Evolutionary conservation across 2,888 invertebrate species (phyloP).

Genomic region (Neuroscelio doddi): DNA sequence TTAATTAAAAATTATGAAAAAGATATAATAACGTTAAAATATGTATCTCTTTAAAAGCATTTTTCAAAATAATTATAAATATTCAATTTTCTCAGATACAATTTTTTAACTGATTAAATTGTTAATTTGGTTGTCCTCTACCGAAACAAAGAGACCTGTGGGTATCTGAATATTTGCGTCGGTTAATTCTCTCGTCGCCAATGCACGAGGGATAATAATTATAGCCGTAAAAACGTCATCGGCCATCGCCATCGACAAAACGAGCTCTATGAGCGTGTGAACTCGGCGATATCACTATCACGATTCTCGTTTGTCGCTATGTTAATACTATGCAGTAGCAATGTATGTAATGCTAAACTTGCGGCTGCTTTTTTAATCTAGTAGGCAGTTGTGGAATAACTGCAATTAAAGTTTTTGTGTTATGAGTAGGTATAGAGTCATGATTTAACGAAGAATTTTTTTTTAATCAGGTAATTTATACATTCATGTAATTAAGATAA

Average conservation of each 20-base stretch:
- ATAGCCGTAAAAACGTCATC: conserved; percentile 33
- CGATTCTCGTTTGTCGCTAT: conserved; percentile 45
- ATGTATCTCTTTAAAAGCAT: no score
- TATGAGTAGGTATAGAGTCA: conserved; percentile 11
- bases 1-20: no score
- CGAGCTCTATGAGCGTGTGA: conserved; percentile 32
- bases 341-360: conserved; percentile 36
- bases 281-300: conserved; percentile 38
- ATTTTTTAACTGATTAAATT: background rate
- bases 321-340: conserved; percentile 32
- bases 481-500: conserved; percentile 11
- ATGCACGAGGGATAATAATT: conserved; percentile 32
- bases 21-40: no score
- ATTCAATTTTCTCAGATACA: conserved; percentile 7
- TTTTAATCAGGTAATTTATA: background rate
- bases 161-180: conserved; percentile 11
- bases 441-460: conserved; percentile 14
- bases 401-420: conserved; percentile 35
- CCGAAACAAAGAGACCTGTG: conserved; percentile 14
- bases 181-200: conserved; percentile 20
- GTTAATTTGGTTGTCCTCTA: conserved; percentile 10
- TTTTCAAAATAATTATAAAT: background rate
- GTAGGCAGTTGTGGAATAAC: conserved; percentile 22
- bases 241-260: conserved; percentile 35
- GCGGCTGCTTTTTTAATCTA: conserved; percentile 33